Evolutionary conservation across 2,113 vertebrate genomes (phyloP).

Genomic region (Garra rufa): DNA sequence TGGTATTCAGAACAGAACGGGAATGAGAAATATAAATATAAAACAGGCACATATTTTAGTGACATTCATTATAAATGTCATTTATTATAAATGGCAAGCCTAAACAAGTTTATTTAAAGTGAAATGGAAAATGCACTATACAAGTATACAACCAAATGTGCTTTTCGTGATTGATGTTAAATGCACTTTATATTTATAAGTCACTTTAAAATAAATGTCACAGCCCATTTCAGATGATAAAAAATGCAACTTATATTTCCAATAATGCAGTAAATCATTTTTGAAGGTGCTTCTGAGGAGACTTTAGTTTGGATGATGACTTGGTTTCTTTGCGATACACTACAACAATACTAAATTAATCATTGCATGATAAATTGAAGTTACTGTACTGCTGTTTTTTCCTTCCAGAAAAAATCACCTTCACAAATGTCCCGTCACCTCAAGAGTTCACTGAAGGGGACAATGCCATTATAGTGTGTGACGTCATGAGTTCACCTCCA

Average conservation of each 20-base stretch:
- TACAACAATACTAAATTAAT: not conserved
- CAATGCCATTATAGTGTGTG: conserved; percentile 88
- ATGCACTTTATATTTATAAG: not conserved
- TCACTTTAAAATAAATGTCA: not conserved
- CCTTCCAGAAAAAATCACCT: conserved; percentile 91
- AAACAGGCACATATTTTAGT: not conserved
- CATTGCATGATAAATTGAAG: not conserved
- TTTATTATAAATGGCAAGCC: not conserved
- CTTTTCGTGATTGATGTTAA: no score
- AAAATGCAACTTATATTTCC: not conserved
- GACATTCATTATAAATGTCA: not conserved
- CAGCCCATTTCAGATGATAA: not conserved
- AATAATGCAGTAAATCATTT: not conserved
- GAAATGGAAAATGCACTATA: no score
- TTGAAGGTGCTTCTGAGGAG: not conserved
- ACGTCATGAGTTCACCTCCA: conserved; percentile 89
- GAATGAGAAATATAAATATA: not conserved
- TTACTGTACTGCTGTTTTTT: conserved; percentile 9
- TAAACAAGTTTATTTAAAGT: not conserved
- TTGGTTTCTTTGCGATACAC: not conserved
- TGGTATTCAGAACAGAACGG: not conserved
- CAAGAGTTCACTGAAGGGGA: conserved; percentile 96
- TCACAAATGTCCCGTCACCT: conserved; percentile 91
- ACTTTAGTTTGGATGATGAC: not conserved
- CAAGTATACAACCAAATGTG: no score